Evolutionary conservation across 2,797 vertebrate species (phyloP).

Genomic region (Accipiter badius): DNA sequence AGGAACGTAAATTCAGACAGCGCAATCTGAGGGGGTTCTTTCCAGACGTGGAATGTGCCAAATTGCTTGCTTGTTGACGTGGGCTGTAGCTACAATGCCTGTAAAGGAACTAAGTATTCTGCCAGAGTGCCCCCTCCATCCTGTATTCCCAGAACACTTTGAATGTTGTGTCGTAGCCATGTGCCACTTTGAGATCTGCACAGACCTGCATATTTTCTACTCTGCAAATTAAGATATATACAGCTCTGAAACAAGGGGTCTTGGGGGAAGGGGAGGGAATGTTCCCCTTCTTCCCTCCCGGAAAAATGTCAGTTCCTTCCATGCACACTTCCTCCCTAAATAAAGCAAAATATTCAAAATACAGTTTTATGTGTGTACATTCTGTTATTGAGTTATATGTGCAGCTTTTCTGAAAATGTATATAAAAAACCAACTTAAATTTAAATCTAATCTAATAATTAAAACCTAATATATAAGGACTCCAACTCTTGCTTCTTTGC

Average conservation of each 20-base stretch:
- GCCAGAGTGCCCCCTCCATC: conserved; percentile 43
- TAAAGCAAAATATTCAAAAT: neutral
- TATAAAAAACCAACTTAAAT: neutral
- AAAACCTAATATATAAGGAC: neutral
- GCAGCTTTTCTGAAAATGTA: neutral
- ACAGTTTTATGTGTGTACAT: neutral
- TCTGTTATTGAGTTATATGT: neutral
- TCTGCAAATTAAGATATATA: neutral
- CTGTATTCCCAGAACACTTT: conserved; percentile 48
- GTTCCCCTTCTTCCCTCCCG: neutral
- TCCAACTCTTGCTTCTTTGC: neutral
- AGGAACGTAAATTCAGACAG: neutral
- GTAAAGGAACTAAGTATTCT: conserved; percentile 20
- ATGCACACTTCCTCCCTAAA: neutral
- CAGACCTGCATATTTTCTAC: neutral
- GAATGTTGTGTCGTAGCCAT: neutral
- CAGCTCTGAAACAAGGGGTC: neutral
- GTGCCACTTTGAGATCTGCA: conserved; percentile 31
- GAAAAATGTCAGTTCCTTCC: neutral
- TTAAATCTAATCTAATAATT: neutral
- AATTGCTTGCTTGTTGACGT: neutral
- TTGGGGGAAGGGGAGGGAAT: neutral
- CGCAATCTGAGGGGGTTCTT: neutral
- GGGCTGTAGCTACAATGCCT: conserved; percentile 35
- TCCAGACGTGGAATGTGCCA: neutral